Percentiles rank a stretch among this genome's conserved stretches.
phyloP scores from a whole-genome alignment of 2,888 invertebrate species.

The Drosophila formosana region DNA sequence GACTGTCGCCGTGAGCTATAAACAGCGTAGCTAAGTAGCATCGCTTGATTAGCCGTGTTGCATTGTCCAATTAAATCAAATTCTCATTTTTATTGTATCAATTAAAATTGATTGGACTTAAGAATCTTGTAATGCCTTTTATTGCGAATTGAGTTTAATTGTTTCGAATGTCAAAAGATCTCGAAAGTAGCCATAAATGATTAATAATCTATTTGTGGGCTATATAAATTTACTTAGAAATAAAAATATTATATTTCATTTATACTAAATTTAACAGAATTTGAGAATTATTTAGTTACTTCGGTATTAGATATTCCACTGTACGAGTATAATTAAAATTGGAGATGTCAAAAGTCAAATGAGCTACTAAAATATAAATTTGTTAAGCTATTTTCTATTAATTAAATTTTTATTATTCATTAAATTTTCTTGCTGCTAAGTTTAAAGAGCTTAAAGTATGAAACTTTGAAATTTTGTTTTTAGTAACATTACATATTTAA shows the following conservation, averaged over 20 bases:
- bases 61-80: constrained; percentile 31
- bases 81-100: constrained; percentile 34
- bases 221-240: background rate
- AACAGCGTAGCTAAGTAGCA: constrained; percentile 47
- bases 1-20: constrained; percentile 14
- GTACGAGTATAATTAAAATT: background rate
- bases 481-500: no score
- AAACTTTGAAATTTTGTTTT: no score
- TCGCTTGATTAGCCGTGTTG: constrained; percentile 26
- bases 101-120: constrained; percentile 35
- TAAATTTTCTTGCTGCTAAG: background rate
- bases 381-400: background rate
- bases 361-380: background rate
- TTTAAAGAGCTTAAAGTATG: no score
- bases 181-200: background rate
- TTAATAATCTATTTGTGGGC: background rate
- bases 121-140: constrained; percentile 4
- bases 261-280: background rate
- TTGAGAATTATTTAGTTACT: background rate
- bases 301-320: background rate
- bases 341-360: background rate
- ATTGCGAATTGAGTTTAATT: constrained; percentile 17
- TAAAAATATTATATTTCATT: background rate
- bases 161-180: constrained; percentile 4
- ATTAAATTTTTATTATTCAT: background rate